Percentiles rank a stretch among this genome's conserved stretches.
These are phyloP conservation scores for Smutsia gigantea DNA, from an alignment of 2,797 vertebrate species.

Conservation along the genomic window DNA sequence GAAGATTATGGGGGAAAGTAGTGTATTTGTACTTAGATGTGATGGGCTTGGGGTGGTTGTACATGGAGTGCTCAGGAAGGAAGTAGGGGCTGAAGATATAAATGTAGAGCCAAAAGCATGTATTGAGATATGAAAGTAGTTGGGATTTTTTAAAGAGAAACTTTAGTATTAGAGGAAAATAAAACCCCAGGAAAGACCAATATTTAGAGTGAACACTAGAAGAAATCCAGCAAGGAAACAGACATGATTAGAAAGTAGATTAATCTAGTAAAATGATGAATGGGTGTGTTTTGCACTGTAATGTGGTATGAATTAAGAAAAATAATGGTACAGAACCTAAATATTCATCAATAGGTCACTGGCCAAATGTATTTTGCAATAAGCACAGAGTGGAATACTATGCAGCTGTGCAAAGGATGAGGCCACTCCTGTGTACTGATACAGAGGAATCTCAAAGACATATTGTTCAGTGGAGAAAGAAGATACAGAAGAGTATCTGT, in stretches of 20 bases:
- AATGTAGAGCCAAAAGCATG: background rate
- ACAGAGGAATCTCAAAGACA: background rate
- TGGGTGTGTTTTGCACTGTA: background rate
- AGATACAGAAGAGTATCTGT: background rate
- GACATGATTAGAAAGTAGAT: background rate
- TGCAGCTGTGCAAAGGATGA: background rate
- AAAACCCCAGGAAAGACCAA: background rate
- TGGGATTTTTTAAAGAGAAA: background rate
- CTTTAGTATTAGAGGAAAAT: background rate
- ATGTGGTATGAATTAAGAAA: background rate
- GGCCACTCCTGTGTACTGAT: background rate
- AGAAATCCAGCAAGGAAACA: background rate
- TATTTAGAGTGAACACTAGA: background rate
- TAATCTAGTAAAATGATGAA: background rate
- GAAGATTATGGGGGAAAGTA: background rate
- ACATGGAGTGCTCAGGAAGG: background rate
- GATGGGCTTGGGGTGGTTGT: background rate
- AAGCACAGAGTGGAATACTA: background rate
- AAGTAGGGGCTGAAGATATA: background rate
- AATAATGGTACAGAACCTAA: background rate
- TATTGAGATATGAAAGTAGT: background rate
- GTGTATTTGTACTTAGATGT: background rate
- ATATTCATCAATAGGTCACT: background rate
- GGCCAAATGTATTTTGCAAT: background rate
- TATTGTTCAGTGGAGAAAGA: background rate